Conservation (phyloP, 2,888 invertebrate species). For the Ormyrus rosae region DNA sequence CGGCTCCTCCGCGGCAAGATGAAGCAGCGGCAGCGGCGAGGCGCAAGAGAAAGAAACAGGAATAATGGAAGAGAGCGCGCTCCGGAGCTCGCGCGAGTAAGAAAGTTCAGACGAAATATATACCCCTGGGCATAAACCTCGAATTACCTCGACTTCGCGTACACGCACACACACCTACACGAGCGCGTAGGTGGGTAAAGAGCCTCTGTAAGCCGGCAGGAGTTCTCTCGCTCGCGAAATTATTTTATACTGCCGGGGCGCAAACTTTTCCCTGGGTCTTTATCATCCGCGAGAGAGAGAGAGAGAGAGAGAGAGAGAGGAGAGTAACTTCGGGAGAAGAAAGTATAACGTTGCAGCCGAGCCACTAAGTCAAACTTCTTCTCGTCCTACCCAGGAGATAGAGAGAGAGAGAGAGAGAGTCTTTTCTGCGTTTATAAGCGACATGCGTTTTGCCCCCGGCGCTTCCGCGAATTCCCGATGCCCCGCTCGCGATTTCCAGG, state of each 20-base stretch:
- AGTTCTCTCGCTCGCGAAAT: slow-evolving; percentile 57
- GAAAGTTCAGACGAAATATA: slow-evolving; percentile 48
- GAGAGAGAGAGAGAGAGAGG: too few relatives aligned
- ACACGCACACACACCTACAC: neutral
- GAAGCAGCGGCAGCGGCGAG: neutral
- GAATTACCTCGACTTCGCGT: slow-evolving; percentile 49
- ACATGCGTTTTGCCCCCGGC: neutral
- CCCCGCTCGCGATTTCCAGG: neutral
- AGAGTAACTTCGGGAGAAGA: slow-evolving; percentile 1
- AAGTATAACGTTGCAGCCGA: slow-evolving; percentile 14
- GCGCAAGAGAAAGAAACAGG: slow-evolving; percentile 21
- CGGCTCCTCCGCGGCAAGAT: neutral
- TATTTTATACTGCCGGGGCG: slow-evolving; percentile 59
- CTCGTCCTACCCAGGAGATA: neutral
- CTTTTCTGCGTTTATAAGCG: slow-evolving; percentile 17
- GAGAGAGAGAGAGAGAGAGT: too few relatives aligned
- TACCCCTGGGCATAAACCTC: slow-evolving; percentile 55
- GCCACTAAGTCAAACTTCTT: slow-evolving; percentile 48
- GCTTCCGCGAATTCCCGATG: slow-evolving; percentile 3
- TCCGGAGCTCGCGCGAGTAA: slow-evolving; percentile 1
- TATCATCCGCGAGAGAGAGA: slow-evolving; percentile 46
- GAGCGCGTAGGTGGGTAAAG: neutral
- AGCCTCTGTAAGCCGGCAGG: neutral
- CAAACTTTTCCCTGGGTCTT: slow-evolving; percentile 55
- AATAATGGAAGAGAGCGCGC: slow-evolving; percentile 5